Evolutionary conservation across 2,797 vertebrate species (phyloP), one percentile per base, ranked within the genome.

Genomic region (Euthynnus affinis): DNA sequence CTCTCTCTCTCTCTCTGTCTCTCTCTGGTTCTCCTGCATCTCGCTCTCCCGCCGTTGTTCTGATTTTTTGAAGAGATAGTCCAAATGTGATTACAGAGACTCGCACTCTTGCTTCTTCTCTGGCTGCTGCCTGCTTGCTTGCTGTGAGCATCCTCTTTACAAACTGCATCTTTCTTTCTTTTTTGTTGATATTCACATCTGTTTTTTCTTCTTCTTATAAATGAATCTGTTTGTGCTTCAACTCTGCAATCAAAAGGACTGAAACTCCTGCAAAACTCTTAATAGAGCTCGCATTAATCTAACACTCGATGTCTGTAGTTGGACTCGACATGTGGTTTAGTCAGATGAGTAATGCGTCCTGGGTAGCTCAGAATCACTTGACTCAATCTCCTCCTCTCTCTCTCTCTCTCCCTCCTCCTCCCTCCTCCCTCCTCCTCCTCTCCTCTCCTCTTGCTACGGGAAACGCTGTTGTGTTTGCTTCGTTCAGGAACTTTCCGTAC

Each of bases 401-500:
- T n/a, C n/a, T n/a, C n/a, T n/a, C 23, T 63, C n/a, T 27, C 6
- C 15, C 51, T 42, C 67, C 44, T 25, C 29, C 17, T n/a, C n/a
- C n/a, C n/a, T n/a, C n/a, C 51, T 2, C n/a, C n/a, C n/a, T 6
- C 51, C 51, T 10, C 12, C 22, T 10, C 9, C 40, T 53, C 15
- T 9, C 32, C 4, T 12, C 51, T 37, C 67, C 40, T 25, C 29
- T 20, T 27, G 48, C 51, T n/a, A 78, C 74, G 58, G 87, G 88
- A 92, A 90, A 74, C 77, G 0, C 74, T 8, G 80, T 78, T 68
- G 56, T 80, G 85, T 88, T 89, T 72, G 56, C 76, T 67, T 74
- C 27, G 6, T 58, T 70, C 68, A 53, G 87, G 86, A 93, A 92
- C 88, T 91, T 92, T 94, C 92, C 89, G 49, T 89, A 57, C 55